Evolutionary conservation across 2,888 invertebrate genomes (phyloP), one percentile per base, ranked within the genome.

Genomic region (Acanthosoma haemorrhoidale): DNA sequence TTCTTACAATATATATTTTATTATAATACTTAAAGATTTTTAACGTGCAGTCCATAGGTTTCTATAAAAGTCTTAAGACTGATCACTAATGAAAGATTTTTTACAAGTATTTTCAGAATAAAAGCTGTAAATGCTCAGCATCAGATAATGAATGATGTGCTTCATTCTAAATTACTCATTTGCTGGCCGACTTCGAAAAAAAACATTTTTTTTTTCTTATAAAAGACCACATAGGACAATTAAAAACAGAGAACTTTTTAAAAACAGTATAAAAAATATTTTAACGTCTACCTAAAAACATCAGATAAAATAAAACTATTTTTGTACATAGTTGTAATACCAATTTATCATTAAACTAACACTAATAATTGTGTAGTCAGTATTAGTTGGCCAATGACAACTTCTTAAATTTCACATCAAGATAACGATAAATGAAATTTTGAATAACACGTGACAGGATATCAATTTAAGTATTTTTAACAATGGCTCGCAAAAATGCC

Each of bases 11-110:
- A 71, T 68, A 63, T 69, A 70, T 68, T 70, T 59, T 69, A 70
- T 71, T 63, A 71, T 70, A 69, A 71, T 71, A 73, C 73, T 71
- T 68, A 70, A 61, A 67, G 64, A 71, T 71, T 71, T n/a, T 68
- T 43, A 51, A 73, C 64, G 70, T 69, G 69, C 73, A 73, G 73
- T 73, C 73, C 73, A 73, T 73, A 71, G 67, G 73, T 73, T 73
- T 66, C 73, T 73, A 59, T 69, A 64, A 70, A 73, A 73, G 73
- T 73, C 73, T 73, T 72, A 51, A 71, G 71, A 73, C 73, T 69
- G 70, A 73, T 71, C 71, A 73, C 73, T 72, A 72, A 71, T 72
- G 72, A 71, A 68, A 69, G 21, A 67, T 63, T 64, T 51, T 69
- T 43, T 60, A 41, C 41, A 32, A 51, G 25, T 64, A 39, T 64